These are phyloP conservation scores for Pyrrhura leucotis DNA, from an alignment of 2,797 vertebrate genomes.

Conservation along the genomic window DNA sequence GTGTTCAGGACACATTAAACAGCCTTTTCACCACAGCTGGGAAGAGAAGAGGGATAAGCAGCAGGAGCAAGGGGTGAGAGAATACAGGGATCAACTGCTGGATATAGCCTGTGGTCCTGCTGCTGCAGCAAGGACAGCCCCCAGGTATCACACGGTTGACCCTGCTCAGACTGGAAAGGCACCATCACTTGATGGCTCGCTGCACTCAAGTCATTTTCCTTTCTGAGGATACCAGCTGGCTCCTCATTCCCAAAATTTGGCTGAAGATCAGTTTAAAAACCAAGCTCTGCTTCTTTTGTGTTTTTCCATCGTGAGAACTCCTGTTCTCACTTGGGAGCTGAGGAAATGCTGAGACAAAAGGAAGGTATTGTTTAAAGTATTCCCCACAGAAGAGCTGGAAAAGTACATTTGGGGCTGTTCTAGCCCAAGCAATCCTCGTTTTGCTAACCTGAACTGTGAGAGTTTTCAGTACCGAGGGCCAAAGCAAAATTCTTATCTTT, in stretches of 20 bases:
- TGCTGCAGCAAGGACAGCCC: background rate
- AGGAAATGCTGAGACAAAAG: slow-evolving; percentile 9
- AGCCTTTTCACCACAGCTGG: background rate
- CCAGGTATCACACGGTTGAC: fast-evolving
- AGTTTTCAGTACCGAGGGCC: background rate
- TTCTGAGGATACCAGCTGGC: background rate
- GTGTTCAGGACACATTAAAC: background rate
- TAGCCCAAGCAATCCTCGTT: background rate
- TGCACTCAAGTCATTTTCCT: background rate
- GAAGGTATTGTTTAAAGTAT: background rate
- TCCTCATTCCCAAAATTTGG: background rate
- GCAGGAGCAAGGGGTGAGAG: background rate
- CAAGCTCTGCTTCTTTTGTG: background rate
- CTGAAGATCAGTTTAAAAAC: background rate
- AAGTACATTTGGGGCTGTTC: background rate
- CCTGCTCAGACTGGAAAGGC: background rate
- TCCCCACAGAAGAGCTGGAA: background rate
- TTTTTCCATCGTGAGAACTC: background rate
- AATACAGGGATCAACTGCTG: background rate
- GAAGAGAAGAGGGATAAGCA: background rate
- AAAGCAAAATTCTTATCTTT: background rate
- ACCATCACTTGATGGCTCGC: background rate
- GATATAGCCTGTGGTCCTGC: background rate
- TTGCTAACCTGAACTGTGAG: background rate
- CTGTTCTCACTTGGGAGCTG: background rate